Evolutionary conservation across 2,888 invertebrate species (phyloP).

Genomic region (Lissocephala sabroskyi): DNA sequence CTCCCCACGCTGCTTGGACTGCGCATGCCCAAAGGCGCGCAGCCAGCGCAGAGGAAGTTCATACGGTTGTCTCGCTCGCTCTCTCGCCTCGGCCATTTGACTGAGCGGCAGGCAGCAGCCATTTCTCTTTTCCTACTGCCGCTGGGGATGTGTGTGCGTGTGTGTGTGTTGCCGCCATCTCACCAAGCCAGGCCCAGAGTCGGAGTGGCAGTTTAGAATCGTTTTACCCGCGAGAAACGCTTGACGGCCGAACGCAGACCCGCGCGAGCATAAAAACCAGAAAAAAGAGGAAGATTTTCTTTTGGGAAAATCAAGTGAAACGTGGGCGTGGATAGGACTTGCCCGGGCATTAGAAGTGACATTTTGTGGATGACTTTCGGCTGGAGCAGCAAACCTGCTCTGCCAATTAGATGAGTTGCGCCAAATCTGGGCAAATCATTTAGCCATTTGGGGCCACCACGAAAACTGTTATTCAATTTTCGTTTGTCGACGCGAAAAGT

Average conservation of each 20-base stretch:
- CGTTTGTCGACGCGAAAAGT: slow-evolving; percentile 16
- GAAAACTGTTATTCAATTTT: slow-evolving; percentile 1
- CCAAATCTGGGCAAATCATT: slow-evolving; percentile 14
- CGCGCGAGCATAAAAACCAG: slow-evolving; percentile 36
- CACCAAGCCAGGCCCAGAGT: slow-evolving; percentile 9
- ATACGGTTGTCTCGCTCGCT: slow-evolving; percentile 38
- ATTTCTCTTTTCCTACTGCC: slow-evolving; percentile 36
- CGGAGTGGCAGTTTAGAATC: slow-evolving; percentile 62
- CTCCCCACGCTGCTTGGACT: slow-evolving; percentile 13
- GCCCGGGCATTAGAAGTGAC: slow-evolving; percentile 4
- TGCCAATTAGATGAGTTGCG: slow-evolving; percentile 23
- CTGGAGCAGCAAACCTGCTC: too few species aligned
- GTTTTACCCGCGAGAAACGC: slow-evolving; percentile 65
- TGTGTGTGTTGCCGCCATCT: slow-evolving; percentile 29
- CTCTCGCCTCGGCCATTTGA: slow-evolving; percentile 6
- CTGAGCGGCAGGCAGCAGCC: slow-evolving; percentile 26
- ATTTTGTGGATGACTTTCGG: too few species aligned
- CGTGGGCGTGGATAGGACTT: slow-evolving; percentile 13
- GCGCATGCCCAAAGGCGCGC: slow-evolving; percentile 35
- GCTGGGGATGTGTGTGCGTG: slow-evolving; percentile 21
- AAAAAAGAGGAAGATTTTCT: not conserved
- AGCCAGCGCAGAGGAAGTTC: slow-evolving; percentile 22
- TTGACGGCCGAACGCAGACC: slow-evolving; percentile 47
- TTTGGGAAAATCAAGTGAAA: not conserved
- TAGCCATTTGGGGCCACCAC: slow-evolving; percentile 3